Conservation (phyloP, 2,797 vertebrate genomes). For the Sebastes aleutianus region DNA sequence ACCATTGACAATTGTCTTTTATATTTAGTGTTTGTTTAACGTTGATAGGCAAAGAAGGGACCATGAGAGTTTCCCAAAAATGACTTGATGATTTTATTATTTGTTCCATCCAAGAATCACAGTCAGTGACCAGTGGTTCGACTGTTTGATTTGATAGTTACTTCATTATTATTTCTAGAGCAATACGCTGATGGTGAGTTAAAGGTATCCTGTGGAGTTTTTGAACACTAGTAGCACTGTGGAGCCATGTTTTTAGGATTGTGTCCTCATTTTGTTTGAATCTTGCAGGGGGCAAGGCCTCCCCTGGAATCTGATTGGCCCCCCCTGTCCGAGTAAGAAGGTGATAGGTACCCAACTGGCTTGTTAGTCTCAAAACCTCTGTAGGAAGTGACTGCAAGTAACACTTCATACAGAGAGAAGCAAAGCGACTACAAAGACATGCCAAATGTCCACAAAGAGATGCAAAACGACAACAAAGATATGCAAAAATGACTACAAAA, state of each 20-base stretch:
- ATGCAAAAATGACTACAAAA: too few species aligned
- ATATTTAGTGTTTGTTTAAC: conserved; percentile 45
- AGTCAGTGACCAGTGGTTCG: neutral
- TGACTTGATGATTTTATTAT: conserved; percentile 13
- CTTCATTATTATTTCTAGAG: neutral
- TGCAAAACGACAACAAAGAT: too few species aligned
- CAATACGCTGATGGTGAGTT: neutral
- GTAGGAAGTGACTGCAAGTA: neutral
- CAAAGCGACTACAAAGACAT: neutral
- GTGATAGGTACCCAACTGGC: neutral
- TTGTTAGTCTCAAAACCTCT: neutral
- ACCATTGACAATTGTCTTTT: conserved; percentile 31
- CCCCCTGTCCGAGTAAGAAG: neutral
- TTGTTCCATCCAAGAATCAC: conserved; percentile 24
- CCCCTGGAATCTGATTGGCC: neutral
- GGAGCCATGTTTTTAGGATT: neutral
- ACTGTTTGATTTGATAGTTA: conserved; percentile 3
- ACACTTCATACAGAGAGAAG: neutral
- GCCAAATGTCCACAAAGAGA: too few species aligned
- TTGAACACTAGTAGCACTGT: neutral
- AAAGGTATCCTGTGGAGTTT: conserved; percentile 40
- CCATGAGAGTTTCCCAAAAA: conserved; percentile 11
- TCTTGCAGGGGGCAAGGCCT: neutral
- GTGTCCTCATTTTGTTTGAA: neutral
- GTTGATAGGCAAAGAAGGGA: conserved; percentile 58